Base-by-base conservation (phyloP, 2,797 vertebrate genomes). In the Garrulus glandarius region DNA sequence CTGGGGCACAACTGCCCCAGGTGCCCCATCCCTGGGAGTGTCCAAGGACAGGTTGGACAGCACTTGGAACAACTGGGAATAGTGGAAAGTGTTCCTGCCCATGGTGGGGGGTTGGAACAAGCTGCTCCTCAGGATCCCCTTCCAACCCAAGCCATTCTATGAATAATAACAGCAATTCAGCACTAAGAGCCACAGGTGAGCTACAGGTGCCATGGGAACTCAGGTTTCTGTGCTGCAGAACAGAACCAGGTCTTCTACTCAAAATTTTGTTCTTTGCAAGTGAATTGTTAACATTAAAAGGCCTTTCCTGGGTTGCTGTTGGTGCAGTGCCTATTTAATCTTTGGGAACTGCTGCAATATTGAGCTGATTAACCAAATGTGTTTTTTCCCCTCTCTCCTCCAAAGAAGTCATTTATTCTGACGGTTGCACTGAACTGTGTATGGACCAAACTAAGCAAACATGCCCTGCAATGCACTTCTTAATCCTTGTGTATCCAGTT, bases 401-500 rank as follows among this genome's bases (percentile, higher is more conserved):
- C 16, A 6, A 52, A 77, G 47, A 84, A 93, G 26, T 93, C 84
- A 87, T 87, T 89, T 74, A 68, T 91, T 75, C 79, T 76, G 88
- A 96, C 83, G 91, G 86, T 70, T 85, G 81, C 87, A 63, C 72
- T 77, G 85, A n/a, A 12, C 90, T 87, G 36, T 85, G 87, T 8
- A 74, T 90, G 93, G 82, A 80, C 87, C 87, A 87, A 77, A 78
- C 68, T 59, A 77, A 94, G 72, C 92, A 89, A 70, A 93, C 78
- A 9, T 13, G 52, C 76, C 59, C 44, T 30, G 76, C 75, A 29
- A 82, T 56, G 84, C 72, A 34, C 80, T 93, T 49, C 84, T 26
- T 96, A 93, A 97, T 92, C 96, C 86, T 41, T 82, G 87, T 81
- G 61, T 37, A 71, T 70, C 79, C 92, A 67, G 56, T 80, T 78